Evolutionary conservation across 2,113 vertebrate species (phyloP), one percentile per base, ranked within the genome.

Genomic region (Eolophus roseicapilla): DNA sequence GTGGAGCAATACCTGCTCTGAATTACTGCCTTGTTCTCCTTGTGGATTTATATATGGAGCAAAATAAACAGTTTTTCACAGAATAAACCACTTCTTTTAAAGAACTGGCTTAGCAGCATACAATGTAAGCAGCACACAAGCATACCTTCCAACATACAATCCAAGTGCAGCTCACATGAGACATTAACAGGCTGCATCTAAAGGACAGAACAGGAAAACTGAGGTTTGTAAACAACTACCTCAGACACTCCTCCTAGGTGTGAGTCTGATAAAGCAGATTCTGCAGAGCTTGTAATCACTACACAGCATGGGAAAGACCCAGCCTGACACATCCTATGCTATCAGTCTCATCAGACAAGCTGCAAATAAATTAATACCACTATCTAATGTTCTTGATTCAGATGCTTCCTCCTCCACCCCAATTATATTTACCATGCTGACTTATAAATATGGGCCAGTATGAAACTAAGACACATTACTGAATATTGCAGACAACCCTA

Each of bases 291-390:
- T 70, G 49, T 52, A 35, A 71, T 10, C 70, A 18, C 57, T 44
- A 7, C 0, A 0, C n/a, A 82, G n/a, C 64, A 62, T 0, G 2
- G 68, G 24, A 69, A 52, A 75, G 41, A 44, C 50, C 33, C 49
- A 68, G 50, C 46, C 53, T 82, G 76, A 93, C 70, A 80, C 27
- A 49, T n/a, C 37, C 53, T 9, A 6, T n/a, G 17, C 37, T 33
- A 64, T 17, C 86, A 52, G 16, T 23, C 50, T 69, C 62, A 90
- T 18, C 47, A 44, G 27, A 25, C 53, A 81, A 84, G 55, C 28
- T 49, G 68, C 73, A 92, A 59, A 91, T 67, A 86, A 86, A 93
- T 64, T 44, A 83, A 80, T 29, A 65, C 20, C 59, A 70, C 35
- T 52, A 39, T 13, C 49, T 73, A 44, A 69, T 39, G 39, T 25